Evolutionary conservation across 2,888 invertebrate species (phyloP), one percentile per base, ranked within the genome.

Genomic region (Nomada lathburiana): DNA sequence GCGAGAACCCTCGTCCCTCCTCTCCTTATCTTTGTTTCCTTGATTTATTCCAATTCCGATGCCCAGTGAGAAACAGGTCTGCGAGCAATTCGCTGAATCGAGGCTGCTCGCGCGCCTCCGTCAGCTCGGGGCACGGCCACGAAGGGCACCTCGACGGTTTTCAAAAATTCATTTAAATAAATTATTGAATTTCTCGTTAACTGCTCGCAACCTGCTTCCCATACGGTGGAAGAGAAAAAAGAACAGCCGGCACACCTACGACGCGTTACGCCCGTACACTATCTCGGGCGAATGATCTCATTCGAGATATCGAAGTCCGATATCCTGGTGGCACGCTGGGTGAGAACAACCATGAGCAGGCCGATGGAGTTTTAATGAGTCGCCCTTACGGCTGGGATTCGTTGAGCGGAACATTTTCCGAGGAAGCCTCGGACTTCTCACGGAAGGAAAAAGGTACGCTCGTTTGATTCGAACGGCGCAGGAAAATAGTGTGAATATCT

Each of bases 141-240:
- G 64, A 47, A 52, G 53, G 73, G 73, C n/a, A 52, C 20, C 42
- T 13, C 26, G 76, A 9, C 18, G 42, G 16, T 23, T 65, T 23
- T 55, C 11, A 65, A 65, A 62, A 57, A 70, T 82, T 80, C 69
- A 52, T 75, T 80, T 47, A 67, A 80, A 69, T 73, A 81, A 81
- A 69, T 81, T 80, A 73, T 80, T 50, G 78, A 53, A 36, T 47
- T 26, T 42, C 36, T n/a, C 7, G 68, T 78, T 64, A 44, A 62
- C 9, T 5, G 57, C 42, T 52, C 7, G 23, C 77, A 79, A 73
- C 73, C 68, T 69, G 73, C 73, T 64, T 81, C 26, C 73, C 74
- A 50, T 62, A 59, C 65, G n/a, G 29, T 11, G 36, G 72, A 57
- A 20, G 11, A 20, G 53, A 20, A 53, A 53, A 53, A 60, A 70